Evolutionary conservation across 2,888 invertebrate genomes (phyloP), one percentile per base, ranked within the genome.

Genomic region (Parnassius apollo): DNA sequence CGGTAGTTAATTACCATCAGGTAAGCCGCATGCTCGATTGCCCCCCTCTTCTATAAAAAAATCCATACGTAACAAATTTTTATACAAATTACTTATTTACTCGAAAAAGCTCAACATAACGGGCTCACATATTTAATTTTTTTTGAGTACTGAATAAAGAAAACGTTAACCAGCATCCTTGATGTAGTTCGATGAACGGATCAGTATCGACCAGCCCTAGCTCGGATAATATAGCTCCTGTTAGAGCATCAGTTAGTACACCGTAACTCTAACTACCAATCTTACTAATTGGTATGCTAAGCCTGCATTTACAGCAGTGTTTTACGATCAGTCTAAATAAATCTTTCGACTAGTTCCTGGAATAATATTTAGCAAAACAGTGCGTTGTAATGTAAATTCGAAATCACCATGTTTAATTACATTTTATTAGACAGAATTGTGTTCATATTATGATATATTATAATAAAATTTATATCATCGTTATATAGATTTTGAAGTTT

Each of bases 221-320:
- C 9, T 22, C 8, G 46, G 11, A 9, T 42, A 25, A 54, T 59
- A 59, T 49, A 49, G 42, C 42, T 49, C 22, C 53, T 13, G 44
- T 52, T 25, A 44, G 52, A 48, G 60, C 10, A 18, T 60, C 44
- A 42, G 42, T 68, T 65, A 66, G 54, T 64, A 62, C 62, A 49
- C 49, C 44, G 58, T 62, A 58, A 57, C 49, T 62, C 62, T 58
- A 25, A 50, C 44, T 12, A 18, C 54, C 48, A 18, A 44, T 58
- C 35, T 10, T n/a, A 54, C 62, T 62, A 62, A 62, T 62, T 62
- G 58, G 58, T 45, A 44, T 4, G 53, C 49, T 11, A 49, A 42
- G 9, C 42, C 42, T 50, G 48, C 58, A 35, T 54, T 49, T 58
- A 54, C 45, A n/a, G 62, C 57, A 3, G 44, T 18, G 13, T 49